Evolutionary conservation across 2,113 vertebrate genomes (phyloP).

Genomic region (Lepidothrix coronata): DNA sequence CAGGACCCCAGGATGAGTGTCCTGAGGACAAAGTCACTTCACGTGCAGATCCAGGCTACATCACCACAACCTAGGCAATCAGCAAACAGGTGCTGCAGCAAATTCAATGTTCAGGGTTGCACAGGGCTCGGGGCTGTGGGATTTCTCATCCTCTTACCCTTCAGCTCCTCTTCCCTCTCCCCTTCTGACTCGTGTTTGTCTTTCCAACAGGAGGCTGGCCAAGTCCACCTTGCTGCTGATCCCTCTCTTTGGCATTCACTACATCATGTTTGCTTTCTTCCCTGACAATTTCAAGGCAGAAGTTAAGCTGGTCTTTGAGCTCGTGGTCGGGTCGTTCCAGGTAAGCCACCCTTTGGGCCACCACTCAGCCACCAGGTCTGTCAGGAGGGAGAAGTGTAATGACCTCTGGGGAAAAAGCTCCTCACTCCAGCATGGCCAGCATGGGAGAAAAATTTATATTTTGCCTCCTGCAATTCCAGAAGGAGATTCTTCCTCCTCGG

Average conservation of each 20-base stretch:
- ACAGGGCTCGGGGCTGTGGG: background rate
- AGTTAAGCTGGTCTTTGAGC: conserved; percentile 88
- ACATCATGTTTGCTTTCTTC: conserved; percentile 93
- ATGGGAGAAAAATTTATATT: background rate
- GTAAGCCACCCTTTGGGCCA: conserved; percentile 66
- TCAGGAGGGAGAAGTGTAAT: rapidly evolving
- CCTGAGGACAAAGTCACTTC: too few relatives aligned
- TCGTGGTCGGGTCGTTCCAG: conserved; percentile 93
- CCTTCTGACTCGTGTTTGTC: background rate
- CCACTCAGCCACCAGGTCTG: background rate
- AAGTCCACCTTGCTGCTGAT: conserved; percentile 98
- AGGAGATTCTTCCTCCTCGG: background rate
- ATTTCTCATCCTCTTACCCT: background rate
- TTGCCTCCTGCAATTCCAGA: background rate
- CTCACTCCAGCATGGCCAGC: background rate
- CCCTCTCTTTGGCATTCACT: conserved; percentile 95
- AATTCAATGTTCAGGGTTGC: background rate
- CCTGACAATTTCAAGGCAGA: conserved; percentile 85
- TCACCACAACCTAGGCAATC: too few relatives aligned
- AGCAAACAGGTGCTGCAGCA: background rate
- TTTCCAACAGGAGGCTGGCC: conserved; percentile 85
- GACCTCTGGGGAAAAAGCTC: background rate
- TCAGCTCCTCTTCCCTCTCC: background rate
- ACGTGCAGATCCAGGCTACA: too few relatives aligned
- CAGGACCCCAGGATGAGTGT: background rate